These are phyloP conservation scores for Drosophila lutescens DNA, from an alignment of 2,888 invertebrate genomes.

Conservation along the genomic window DNA sequence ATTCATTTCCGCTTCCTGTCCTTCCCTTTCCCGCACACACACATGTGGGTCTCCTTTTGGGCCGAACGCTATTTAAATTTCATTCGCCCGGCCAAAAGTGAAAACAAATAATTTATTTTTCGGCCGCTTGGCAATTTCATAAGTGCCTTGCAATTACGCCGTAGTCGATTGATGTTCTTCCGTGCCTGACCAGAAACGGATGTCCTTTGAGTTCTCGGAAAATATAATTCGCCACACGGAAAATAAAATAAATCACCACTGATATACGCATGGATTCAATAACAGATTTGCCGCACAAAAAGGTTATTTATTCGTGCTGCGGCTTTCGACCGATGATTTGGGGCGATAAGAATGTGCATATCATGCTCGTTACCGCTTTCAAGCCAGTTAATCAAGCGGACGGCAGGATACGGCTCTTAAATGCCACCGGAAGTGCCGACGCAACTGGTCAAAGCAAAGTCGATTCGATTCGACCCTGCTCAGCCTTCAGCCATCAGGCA, in stretches of 20 bases:
- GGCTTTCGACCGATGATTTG: conserved; percentile 41
- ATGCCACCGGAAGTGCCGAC: conserved; percentile 54
- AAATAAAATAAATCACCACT: not conserved
- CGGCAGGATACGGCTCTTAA: conserved; percentile 65
- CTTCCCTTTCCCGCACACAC: conserved; percentile 15
- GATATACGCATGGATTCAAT: conserved; percentile 40
- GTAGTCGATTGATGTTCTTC: conserved; percentile 37
- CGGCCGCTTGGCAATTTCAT: conserved; percentile 34
- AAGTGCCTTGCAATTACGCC: conserved; percentile 59
- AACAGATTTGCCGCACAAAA: conserved; percentile 45
- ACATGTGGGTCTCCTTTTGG: conserved; percentile 12
- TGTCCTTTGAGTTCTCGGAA: conserved; percentile 34
- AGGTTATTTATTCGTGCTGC: conserved; percentile 37
- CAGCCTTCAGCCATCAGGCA: conserved; percentile 5
- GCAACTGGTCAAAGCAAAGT: conserved; percentile 40
- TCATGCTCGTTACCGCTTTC: conserved; percentile 48
- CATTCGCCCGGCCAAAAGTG: conserved; percentile 45
- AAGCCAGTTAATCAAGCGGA: conserved; percentile 42
- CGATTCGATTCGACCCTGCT: conserved; percentile 9
- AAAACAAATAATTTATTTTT: conserved; percentile 39
- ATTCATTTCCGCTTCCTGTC: conserved; percentile 74
- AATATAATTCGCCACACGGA: conserved; percentile 23
- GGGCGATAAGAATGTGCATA: conserved; percentile 41
- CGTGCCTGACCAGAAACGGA: conserved; percentile 45
- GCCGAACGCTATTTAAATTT: conserved; percentile 50